Evolutionary conservation across 2,888 invertebrate genomes (phyloP), one percentile per base, ranked within the genome.

Genomic region (Cephus pulcher): DNA sequence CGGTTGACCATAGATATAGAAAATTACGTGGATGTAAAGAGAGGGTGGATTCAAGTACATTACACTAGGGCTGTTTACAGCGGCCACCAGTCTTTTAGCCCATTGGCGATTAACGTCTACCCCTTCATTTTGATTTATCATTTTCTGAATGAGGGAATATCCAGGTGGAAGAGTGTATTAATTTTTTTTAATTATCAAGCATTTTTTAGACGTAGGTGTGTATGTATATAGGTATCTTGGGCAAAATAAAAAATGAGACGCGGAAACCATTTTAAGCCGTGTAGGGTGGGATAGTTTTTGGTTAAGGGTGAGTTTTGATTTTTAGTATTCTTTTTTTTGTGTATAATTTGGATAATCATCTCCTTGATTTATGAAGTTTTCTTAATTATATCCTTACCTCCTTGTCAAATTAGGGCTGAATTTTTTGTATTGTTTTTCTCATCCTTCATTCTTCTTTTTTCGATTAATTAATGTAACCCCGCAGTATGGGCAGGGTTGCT

Each of bases 1-100:
- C 56, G 23, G 56, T 56, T 56, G 23, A 56, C 56, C 56, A 2
- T 56, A 56, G 23, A 23, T 23, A 56, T 56, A 56, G 56, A 56
- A 56, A 56, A 56, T 56, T 56, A 56, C 56, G 23, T 56, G 6
- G 56, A 56, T 68, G 69, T 73, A 80, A 83, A 80, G 81, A 78
- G 81, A 71, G 80, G 77, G 81, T 76, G 81, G 79, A 23, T 76
- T 78, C 79, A 81, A 84, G 82, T 86, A 83, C 83, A 86, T 86
- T 86, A 85, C 83, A 78, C 80, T 79, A 80, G 82, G 82, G 82
- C 85, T 86, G 86, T 87, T 86, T 84, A 86, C 86, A 84, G 82
- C 84, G 81, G 81, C 33, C 12, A 15, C 71, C 79, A 83, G 82
- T 86, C 83, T 87, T 87, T 87, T 71, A 71, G 71, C 6, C 33